Percentiles rank a stretch among this genome's conserved stretches.
Evolutionary conservation across 1,140 invertebrate genomes (phyloP).

Genomic region (Luehdorfia chinensis): DNA sequence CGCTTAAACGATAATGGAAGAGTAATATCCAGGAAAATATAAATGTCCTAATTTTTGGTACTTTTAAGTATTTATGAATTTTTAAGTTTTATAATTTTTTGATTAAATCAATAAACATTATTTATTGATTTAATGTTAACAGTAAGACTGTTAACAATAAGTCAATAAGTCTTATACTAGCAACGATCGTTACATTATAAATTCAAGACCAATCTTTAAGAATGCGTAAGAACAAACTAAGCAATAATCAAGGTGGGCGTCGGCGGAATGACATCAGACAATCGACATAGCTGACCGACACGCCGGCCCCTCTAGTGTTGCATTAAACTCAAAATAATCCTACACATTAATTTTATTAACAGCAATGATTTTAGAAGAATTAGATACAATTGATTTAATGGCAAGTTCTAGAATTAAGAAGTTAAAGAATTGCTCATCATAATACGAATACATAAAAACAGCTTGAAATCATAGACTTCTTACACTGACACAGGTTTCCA

Average conservation of each 20-base stretch:
- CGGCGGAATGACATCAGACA: slow-evolving; percentile 56
- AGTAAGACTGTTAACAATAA: too few relatives aligned
- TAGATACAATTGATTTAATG: neutral
- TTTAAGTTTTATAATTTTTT: too few relatives aligned
- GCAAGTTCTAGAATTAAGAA: neutral
- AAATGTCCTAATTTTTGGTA: too few relatives aligned
- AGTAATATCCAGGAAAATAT: too few relatives aligned
- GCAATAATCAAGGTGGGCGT: slow-evolving; percentile 30
- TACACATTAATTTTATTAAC: too few relatives aligned
- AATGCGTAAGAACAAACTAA: slow-evolving; percentile 24
- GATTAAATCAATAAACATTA: too few relatives aligned
- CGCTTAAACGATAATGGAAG: too few relatives aligned
- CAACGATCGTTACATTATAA: slow-evolving; percentile 2
- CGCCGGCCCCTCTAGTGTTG: slow-evolving; percentile 16
- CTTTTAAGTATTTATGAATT: too few relatives aligned
- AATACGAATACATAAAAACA: neutral
- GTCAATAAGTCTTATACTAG: too few relatives aligned
- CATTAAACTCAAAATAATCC: neutral
- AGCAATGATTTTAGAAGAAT: too few relatives aligned
- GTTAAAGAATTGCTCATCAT: neutral
- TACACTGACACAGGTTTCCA: neutral
- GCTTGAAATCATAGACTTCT: neutral
- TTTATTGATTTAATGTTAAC: too few relatives aligned
- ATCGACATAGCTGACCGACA: slow-evolving; percentile 37
- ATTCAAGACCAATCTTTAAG: slow-evolving; percentile 13